Conservation (phyloP, 2,888 invertebrate species). For the Anticlea derivata region DNA sequence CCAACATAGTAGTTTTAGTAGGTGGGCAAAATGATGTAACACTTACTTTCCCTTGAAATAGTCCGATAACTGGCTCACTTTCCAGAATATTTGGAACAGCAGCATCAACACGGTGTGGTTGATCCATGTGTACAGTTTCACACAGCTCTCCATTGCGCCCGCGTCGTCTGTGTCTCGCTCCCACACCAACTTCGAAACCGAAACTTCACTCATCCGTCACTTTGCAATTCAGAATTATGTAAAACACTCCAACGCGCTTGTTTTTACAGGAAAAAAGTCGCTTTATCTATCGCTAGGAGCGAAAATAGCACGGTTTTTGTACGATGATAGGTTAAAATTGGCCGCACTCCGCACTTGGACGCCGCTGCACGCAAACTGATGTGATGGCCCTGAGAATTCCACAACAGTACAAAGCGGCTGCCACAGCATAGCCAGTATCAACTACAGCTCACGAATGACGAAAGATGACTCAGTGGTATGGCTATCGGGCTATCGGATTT, state of each 20-base stretch:
- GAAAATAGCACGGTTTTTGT: conserved; percentile 52
- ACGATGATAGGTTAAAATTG: conserved; percentile 49
- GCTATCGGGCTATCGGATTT: conserved; percentile 54
- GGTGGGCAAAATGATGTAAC: conserved; percentile 14
- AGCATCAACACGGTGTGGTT: conserved; percentile 76
- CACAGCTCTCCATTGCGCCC: conserved; percentile 75
- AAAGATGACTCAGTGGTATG: conserved; percentile 73
- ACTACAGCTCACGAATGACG: conserved; percentile 54
- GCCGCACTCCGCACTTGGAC: conserved; percentile 68
- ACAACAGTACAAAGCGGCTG: conserved; percentile 36
- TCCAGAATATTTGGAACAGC: conserved; percentile 78
- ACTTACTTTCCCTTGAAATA: conserved; percentile 77
- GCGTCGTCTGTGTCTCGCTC: conserved; percentile 57
- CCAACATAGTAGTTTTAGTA: too few relatives aligned
- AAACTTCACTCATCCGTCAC: conserved; percentile 77
- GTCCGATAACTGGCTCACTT: conserved; percentile 77
- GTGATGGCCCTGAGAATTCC: conserved; percentile 62
- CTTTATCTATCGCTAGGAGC: conserved; percentile 52
- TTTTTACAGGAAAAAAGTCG: conserved; percentile 2
- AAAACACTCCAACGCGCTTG: conserved; percentile 38
- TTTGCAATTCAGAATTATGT: conserved; percentile 46
- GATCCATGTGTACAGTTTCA: conserved; percentile 77
- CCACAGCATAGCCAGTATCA: conserved; percentile 21
- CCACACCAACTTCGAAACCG: conserved; percentile 68
- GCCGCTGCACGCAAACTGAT: conserved; percentile 74